A percentile compares a stretch with the other conserved stretches of the same genome.
Conservation (phyloP, 2,797 vertebrate genomes). For the Pangasius krempfi region DNA sequence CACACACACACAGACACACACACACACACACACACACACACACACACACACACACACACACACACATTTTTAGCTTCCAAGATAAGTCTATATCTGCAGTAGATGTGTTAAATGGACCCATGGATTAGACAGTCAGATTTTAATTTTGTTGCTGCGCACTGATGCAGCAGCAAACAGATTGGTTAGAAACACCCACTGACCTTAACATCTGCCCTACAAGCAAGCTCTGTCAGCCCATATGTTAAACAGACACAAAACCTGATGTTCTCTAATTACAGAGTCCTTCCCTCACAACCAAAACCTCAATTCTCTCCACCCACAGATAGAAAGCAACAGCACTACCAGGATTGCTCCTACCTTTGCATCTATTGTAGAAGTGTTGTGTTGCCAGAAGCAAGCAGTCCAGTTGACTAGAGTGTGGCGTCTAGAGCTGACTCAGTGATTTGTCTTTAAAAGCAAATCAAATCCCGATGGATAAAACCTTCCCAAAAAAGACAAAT, state of each 20-base stretch:
- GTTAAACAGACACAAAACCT: conserved; percentile 12
- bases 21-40: too few relatives aligned
- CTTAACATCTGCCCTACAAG: conserved; percentile 26
- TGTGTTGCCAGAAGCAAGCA: not conserved
- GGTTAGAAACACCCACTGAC: conserved; percentile 32
- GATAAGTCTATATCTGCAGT: not conserved
- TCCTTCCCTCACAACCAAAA: conserved; percentile 8
- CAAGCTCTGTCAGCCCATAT: conserved; percentile 17
- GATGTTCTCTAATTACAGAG: conserved; percentile 18
- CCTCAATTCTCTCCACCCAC: conserved; percentile 14
- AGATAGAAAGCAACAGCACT: not conserved
- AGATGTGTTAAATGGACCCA: conserved; percentile 1
- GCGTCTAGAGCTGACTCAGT: not conserved
- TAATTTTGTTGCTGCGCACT: conserved; percentile 12
- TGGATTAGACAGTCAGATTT: not conserved
- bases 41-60: too few relatives aligned
- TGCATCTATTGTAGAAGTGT: not conserved
- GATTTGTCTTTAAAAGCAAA: not conserved
- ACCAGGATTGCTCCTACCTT: not conserved
- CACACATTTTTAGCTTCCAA: not conserved
- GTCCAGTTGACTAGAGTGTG: not conserved
- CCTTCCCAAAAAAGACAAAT: not conserved
- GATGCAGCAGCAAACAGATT: conserved; percentile 25
- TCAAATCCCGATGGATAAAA: not conserved
- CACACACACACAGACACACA: too few relatives aligned